Conservation (phyloP, 2,113 vertebrate species). For the Muntiacus muntjak region DNA sequence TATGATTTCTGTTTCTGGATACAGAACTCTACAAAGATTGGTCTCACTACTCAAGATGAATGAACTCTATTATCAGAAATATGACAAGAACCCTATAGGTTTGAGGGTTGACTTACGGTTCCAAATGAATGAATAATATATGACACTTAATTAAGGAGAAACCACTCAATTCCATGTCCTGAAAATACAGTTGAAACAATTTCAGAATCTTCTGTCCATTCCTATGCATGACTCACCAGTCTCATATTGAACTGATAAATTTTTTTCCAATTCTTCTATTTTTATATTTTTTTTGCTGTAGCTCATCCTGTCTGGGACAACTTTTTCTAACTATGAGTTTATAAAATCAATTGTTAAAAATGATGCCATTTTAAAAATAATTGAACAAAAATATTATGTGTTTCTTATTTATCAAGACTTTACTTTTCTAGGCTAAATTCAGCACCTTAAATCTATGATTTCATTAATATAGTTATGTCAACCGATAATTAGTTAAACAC, state of each 20-base stretch:
- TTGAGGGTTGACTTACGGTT: neutral
- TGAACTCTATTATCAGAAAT: neutral
- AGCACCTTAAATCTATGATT: neutral
- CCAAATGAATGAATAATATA: neutral
- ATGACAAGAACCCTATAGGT: neutral
- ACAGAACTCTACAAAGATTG: neutral
- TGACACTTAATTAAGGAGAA: neutral
- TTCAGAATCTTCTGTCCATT: neutral
- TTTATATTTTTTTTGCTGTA: conserved; percentile 32
- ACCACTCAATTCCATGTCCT: neutral
- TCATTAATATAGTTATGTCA: neutral
- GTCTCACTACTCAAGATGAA: neutral
- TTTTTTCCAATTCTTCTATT: conserved; percentile 13
- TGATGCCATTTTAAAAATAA: conserved; percentile 17
- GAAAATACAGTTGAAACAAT: neutral
- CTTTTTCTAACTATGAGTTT: conserved; percentile 22
- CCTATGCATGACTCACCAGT: neutral
- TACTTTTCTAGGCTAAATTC: neutral
- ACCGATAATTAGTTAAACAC: neutral
- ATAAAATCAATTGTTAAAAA: conserved; percentile 10
- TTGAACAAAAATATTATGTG: neutral
- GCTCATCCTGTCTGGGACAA: neutral
- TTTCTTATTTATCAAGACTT: neutral
- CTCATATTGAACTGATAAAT: neutral
- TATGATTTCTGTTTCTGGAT: neutral